These are phyloP conservation scores for Sympetrum striolatum DNA, from an alignment of 2,888 invertebrate species.

Conservation along the genomic window DNA sequence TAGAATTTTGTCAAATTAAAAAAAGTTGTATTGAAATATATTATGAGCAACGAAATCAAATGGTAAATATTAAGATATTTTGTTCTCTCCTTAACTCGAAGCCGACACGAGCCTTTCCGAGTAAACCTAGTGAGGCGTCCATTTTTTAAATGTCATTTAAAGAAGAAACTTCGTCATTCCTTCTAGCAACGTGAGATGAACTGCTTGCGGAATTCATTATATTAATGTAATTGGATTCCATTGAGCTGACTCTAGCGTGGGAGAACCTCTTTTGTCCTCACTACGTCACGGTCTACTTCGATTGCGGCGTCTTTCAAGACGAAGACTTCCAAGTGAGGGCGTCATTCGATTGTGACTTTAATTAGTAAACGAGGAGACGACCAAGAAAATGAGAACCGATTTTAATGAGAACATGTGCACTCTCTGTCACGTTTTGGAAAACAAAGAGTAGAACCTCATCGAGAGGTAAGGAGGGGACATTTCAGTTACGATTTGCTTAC, in stretches of 20 bases:
- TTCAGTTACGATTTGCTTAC: too few species aligned
- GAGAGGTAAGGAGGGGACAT: too few species aligned
- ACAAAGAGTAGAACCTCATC: too few species aligned
- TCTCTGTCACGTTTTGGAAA: not conserved
- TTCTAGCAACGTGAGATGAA: not conserved
- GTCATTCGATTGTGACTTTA: conserved; percentile 7
- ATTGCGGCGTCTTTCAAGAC: not conserved
- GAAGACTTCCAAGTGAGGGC: conserved; percentile 9
- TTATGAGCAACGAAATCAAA: too few species aligned
- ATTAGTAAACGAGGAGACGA: not conserved
- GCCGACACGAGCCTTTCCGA: too few species aligned
- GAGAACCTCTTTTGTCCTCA: not conserved
- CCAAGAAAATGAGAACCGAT: not conserved
- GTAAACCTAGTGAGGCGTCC: too few species aligned
- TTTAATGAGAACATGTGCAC: conserved; percentile 8
- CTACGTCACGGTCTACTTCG: not conserved
- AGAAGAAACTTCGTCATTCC: not conserved
- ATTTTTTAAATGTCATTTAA: too few species aligned
- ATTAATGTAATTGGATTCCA: not conserved
- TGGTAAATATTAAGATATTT: too few species aligned
- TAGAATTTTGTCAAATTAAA: too few species aligned
- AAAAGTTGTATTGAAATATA: too few species aligned
- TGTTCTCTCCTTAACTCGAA: too few species aligned
- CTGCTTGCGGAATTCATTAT: not conserved
- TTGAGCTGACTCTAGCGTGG: not conserved